Conservation (phyloP, 1,140 invertebrate species). For the Oppia nitens region DNA sequence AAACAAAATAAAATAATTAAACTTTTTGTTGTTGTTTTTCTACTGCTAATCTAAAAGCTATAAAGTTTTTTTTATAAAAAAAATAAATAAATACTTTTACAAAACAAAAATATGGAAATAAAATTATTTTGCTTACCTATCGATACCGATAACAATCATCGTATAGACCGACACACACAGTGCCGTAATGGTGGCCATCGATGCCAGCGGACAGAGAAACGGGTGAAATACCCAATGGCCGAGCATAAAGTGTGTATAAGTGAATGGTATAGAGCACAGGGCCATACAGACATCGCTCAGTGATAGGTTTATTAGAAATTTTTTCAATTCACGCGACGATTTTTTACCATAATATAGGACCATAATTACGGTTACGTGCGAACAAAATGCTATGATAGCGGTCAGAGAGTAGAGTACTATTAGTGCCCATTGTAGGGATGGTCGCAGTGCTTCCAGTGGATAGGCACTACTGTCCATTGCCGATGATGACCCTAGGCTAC, state of each 20-base stretch:
- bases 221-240: slow-evolving; percentile 30
- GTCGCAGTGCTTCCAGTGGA: slow-evolving; percentile 15
- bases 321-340: slow-evolving; percentile 26
- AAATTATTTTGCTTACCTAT: slow-evolving; percentile 25
- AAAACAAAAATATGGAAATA: not conserved
- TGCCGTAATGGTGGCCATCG: slow-evolving; percentile 29
- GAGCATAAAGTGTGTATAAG: slow-evolving; percentile 31
- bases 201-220: slow-evolving; percentile 29
- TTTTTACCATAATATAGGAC: slow-evolving; percentile 27
- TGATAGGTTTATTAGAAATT: slow-evolving; percentile 30
- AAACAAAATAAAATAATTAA: no score
- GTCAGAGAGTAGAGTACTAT: slow-evolving; percentile 28
- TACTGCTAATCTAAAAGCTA: no score
- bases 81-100: no score
- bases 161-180: slow-evolving; percentile 32
- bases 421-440: slow-evolving; percentile 24
- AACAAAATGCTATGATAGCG: slow-evolving; percentile 25
- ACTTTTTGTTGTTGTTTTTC: no score
- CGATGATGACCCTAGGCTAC: no score
- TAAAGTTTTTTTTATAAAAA: no score
- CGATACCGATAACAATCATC: slow-evolving; percentile 29
- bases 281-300: slow-evolving; percentile 31
- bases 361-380: slow-evolving; percentile 29
- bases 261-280: slow-evolving; percentile 32
- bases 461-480: no score